phyloP scores from a whole-genome alignment of 2,113 vertebrate genomes.

The Silurus glanis region DNA sequence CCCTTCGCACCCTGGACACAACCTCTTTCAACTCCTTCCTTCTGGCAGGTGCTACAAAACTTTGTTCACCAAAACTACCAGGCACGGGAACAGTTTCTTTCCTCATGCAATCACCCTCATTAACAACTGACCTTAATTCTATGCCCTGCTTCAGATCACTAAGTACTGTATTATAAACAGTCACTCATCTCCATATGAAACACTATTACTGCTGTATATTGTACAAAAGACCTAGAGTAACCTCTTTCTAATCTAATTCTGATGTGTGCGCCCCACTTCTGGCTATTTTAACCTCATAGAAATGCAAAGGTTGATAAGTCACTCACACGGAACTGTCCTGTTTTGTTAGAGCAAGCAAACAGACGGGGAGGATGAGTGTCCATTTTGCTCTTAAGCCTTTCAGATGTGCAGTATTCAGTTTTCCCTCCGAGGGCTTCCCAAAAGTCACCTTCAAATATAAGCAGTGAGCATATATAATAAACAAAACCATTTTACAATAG shows the following conservation, averaged over 20 bases:
- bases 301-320: not conserved
- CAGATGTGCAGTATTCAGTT: constrained; percentile 76
- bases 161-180: too few relatives aligned
- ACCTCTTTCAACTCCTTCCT: too few relatives aligned
- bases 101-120: too few relatives aligned
- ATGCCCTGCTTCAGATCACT: too few relatives aligned
- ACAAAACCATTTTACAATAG: not conserved
- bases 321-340: constrained; percentile 81
- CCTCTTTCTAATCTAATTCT: not conserved
- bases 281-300: not conserved
- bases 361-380: constrained; percentile 84
- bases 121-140: too few relatives aligned
- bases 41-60: too few relatives aligned
- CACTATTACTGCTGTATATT: too few relatives aligned
- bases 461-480: not conserved
- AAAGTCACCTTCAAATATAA: constrained; percentile 74
- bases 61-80: too few relatives aligned
- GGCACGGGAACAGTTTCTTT: too few relatives aligned
- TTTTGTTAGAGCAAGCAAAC: constrained; percentile 90
- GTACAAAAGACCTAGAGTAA: too few relatives aligned
- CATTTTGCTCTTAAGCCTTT: constrained; percentile 81
- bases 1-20: too few relatives aligned
- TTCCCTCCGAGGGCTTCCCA: constrained; percentile 82
- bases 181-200: too few relatives aligned
- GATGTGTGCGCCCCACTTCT: not conserved